Evolutionary conservation across 2,888 invertebrate species (phyloP).

Genomic region (Neoscelio sp.): DNA sequence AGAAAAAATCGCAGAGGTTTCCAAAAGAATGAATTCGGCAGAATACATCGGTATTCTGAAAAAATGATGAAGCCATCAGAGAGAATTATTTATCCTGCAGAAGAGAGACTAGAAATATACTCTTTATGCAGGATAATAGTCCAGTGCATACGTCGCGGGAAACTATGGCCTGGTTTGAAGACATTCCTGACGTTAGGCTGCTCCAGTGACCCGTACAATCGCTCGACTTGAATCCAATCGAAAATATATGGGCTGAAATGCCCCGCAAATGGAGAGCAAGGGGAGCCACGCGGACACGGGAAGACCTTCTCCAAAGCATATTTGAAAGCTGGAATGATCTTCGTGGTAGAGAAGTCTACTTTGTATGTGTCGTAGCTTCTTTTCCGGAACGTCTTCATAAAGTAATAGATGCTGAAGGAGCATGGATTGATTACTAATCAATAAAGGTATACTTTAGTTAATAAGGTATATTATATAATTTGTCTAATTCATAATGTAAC

Average conservation of each 20-base stretch:
- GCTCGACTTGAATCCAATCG: constrained; percentile 69
- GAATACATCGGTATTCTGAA: constrained; percentile 17
- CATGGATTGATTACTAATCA: constrained; percentile 23
- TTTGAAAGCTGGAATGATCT: background rate
- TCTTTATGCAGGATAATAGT: constrained; percentile 64
- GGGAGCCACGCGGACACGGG: background rate
- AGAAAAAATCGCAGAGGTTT: background rate
- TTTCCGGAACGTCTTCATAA: background rate
- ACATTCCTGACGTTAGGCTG: background rate
- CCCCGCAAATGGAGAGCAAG: background rate
- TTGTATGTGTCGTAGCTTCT: background rate
- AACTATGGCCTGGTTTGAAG: constrained; percentile 57
- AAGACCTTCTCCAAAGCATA: background rate
- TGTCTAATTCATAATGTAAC: too few species aligned
- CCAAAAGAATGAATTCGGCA: constrained; percentile 19
- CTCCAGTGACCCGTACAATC: constrained; percentile 66
- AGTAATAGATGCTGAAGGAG: constrained; percentile 6
- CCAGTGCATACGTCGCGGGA: constrained; percentile 60
- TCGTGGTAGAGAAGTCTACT: background rate
- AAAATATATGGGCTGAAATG: constrained; percentile 70
- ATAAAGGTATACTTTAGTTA: too few species aligned
- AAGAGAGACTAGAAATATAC: constrained; percentile 16
- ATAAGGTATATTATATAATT: too few species aligned
- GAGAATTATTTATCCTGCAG: background rate
- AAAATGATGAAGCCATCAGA: constrained; percentile 5